Conservation (phyloP, 2,113 vertebrate genomes). For the Triplophysa siluroides region DNA sequence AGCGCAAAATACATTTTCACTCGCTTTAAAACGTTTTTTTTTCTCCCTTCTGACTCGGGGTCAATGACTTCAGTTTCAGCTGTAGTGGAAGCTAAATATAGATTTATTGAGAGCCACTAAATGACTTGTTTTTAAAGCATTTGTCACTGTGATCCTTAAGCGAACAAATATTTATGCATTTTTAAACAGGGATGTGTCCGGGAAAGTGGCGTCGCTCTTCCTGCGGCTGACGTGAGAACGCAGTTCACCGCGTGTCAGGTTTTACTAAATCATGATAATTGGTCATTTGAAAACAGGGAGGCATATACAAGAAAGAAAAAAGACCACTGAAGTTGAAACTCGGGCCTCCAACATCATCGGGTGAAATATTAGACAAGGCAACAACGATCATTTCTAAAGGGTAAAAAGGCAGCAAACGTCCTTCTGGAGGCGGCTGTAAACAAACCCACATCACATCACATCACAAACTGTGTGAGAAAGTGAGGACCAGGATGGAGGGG, state of each 20-base stretch:
- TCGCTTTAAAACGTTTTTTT: conserved; percentile 51
- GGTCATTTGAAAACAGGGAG: conserved; percentile 32
- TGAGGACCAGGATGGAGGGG: neutral
- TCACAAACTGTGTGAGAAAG: conserved; percentile 45
- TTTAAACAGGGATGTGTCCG: conserved; percentile 46
- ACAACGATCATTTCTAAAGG: conserved; percentile 26
- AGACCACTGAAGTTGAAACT: neutral
- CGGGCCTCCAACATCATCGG: neutral
- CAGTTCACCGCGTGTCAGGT: conserved; percentile 43
- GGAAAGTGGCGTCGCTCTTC: conserved; percentile 37
- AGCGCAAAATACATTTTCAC: conserved; percentile 61
- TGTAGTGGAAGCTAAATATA: conserved; percentile 51
- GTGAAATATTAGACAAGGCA: conserved; percentile 25
- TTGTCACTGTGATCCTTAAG: conserved; percentile 43
- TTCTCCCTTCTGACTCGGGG: conserved; percentile 48
- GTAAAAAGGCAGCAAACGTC: conserved; percentile 20
- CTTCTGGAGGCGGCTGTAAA: conserved; percentile 24
- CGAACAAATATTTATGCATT: conserved; percentile 55
- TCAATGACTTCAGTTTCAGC: conserved; percentile 56
- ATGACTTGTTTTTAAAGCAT: conserved; percentile 56
- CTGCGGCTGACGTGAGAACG: conserved; percentile 17
- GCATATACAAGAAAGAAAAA: neutral
- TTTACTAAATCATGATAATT: conserved; percentile 53
- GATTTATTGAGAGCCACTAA: conserved; percentile 55
- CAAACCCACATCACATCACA: conserved; percentile 33